These are phyloP conservation scores for Panthera leo DNA, from an alignment of 2,113 vertebrate species.

Conservation along the genomic window DNA sequence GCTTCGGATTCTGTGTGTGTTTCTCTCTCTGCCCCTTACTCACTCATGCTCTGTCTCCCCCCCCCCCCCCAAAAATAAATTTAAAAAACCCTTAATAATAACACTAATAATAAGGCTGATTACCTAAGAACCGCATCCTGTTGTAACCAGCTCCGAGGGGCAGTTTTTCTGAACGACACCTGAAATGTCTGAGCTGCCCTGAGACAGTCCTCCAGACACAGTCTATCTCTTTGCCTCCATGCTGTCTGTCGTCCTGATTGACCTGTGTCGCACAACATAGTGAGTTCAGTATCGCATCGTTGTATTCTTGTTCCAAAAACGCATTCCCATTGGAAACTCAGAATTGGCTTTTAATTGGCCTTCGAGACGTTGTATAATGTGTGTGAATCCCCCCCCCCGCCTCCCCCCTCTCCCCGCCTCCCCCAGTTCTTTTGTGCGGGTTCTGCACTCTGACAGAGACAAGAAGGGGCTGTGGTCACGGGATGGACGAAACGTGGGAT, in stretches of 20 bases:
- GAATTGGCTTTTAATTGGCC: not conserved
- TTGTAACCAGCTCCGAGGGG: not conserved
- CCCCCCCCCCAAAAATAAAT: too few relatives aligned
- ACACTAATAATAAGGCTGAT: not conserved
- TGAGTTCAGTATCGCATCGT: not conserved
- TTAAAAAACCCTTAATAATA: too few relatives aligned
- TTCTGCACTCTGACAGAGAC: not conserved
- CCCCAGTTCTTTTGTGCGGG: not conserved
- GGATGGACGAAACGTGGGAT: not conserved
- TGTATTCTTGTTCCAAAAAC: not conserved
- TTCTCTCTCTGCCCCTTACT: too few relatives aligned
- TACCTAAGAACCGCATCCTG: not conserved
- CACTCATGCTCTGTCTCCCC: too few relatives aligned
- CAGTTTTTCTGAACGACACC: not conserved
- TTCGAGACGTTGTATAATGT: not conserved
- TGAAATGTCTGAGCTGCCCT: not conserved
- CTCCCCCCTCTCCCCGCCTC: not conserved
- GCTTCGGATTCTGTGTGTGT: too few relatives aligned
- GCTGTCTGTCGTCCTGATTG: not conserved
- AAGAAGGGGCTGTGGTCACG: not conserved
- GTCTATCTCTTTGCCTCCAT: accelerated
- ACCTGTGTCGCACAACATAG: not conserved
- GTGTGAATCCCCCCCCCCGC: not conserved
- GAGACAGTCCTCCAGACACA: not conserved
- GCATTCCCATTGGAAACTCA: not conserved